phyloP scores from a whole-genome alignment of 2,797 vertebrate species.

The Diplodus sargus region DNA sequence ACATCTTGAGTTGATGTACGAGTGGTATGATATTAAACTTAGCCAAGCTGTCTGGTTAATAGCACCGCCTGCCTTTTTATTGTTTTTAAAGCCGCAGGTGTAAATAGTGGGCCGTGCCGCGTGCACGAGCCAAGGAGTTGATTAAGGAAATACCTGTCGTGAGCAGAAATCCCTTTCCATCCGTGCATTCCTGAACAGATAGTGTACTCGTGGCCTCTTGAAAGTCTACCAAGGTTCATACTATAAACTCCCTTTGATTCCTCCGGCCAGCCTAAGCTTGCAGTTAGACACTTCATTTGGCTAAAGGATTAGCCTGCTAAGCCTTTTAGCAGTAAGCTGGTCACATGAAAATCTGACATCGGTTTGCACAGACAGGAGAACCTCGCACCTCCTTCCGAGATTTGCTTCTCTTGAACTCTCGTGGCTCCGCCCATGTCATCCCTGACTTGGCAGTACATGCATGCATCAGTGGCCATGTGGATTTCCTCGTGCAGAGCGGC shows the following conservation, averaged over 20 bases:
- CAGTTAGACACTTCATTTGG: slow-evolving; percentile 78
- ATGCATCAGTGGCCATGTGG: slow-evolving; percentile 72
- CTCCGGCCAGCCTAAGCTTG: slow-evolving; percentile 55
- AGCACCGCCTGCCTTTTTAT: not conserved
- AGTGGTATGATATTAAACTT: no score
- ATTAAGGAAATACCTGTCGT: slow-evolving; percentile 27
- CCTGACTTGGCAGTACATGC: slow-evolving; percentile 56
- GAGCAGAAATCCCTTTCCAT: slow-evolving; percentile 1
- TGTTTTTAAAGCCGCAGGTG: not conserved
- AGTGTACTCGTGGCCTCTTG: slow-evolving; percentile 7
- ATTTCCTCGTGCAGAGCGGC: slow-evolving; percentile 49
- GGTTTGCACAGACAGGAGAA: slow-evolving; percentile 73
- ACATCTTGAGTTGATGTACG: not conserved
- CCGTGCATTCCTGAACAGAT: slow-evolving; percentile 37
- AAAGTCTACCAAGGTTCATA: slow-evolving; percentile 17
- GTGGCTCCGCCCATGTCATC: slow-evolving; percentile 69
- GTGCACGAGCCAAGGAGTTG: not conserved
- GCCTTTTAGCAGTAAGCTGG: slow-evolving; percentile 81
- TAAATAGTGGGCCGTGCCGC: slow-evolving; percentile 7
- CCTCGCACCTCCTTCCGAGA: slow-evolving; percentile 62
- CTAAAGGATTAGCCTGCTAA: slow-evolving; percentile 80
- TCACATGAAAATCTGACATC: slow-evolving; percentile 78
- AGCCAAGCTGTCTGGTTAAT: not conserved
- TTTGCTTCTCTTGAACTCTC: slow-evolving; percentile 56
- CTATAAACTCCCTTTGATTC: slow-evolving; percentile 62